Base-by-base conservation (phyloP, 2,888 invertebrate genomes). In the Mycalesis mineus region DNA sequence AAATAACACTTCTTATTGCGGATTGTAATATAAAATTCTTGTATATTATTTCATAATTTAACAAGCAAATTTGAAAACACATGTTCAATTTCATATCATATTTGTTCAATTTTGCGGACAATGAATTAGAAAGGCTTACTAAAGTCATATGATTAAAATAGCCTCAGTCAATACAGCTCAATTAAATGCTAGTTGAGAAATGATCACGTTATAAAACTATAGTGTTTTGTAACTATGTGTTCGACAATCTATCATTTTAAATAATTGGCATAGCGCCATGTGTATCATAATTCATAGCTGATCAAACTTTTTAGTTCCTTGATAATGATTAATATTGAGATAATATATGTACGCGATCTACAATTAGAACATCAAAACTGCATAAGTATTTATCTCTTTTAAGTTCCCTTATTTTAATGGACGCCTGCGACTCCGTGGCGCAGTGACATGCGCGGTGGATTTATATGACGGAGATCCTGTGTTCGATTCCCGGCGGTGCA, bases 181-280 rank as follows among this genome's bases (percentile, higher is more conserved):
- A 87, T 86, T 80, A 84, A 82, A 82, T 77, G 68, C 77, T 72
- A 75, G 81, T 86, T 88, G 84, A 78, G 87, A 70, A 87, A 88
- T 73, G 69, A 69, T 68, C 72, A 76, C 77, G 74, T 80, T 80
- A 78, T 71, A 75, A 75, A 74, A 77, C 51, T 55, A 51, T 57
- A 42, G 67, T 68, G 77, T 85, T 80, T 83, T 77, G 84, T 74
- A 87, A 88, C 70, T 64, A 68, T 62, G 63, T 49, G 68, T 68
- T 68, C 59, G 64, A 72, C 74, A 72, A 84, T 86, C 74, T 77
- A 84, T 86, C 81, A 85, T 71, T 36, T 36, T 70, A 72, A 9
- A 70, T 65, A 72, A 75, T 77, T 77, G 67, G 64, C 71, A 77
- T 75, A 74, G 66, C 62, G 62, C 72, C 9, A 49, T 36, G 17